These are phyloP conservation scores for Chaetops frenatus DNA, from an alignment of 2,113 vertebrate genomes.

Conservation along the genomic window DNA sequence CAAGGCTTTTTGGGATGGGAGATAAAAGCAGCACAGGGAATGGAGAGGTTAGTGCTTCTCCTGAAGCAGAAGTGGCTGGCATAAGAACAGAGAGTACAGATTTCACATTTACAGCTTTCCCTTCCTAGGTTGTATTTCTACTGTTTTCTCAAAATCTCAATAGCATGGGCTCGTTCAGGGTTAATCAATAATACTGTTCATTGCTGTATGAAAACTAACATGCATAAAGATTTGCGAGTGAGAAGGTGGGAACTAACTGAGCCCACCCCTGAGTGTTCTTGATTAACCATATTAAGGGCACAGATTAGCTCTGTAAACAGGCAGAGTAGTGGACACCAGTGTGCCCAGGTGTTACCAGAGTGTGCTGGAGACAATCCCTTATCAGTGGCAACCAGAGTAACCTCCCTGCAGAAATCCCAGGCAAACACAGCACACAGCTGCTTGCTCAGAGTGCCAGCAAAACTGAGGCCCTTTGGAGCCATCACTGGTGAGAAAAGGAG, in stretches of 20 bases:
- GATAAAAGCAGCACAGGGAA: not conserved
- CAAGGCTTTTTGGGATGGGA: not conserved
- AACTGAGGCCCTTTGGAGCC: not conserved
- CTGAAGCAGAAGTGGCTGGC: not conserved
- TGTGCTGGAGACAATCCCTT: not conserved
- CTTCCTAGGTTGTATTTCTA: not conserved
- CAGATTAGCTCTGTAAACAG: not conserved
- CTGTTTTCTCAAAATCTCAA: not conserved
- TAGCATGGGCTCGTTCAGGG: not conserved
- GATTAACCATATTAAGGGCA: not conserved
- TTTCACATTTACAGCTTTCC: not conserved
- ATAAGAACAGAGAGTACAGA: not conserved
- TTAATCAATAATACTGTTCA: not conserved
- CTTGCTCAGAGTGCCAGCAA: not conserved
- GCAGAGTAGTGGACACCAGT: not conserved
- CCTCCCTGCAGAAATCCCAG: not conserved
- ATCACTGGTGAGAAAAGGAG: not conserved
- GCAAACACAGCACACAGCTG: not conserved
- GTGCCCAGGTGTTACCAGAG: not conserved
- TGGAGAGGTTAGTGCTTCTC: not conserved
- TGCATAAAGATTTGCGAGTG: not conserved
- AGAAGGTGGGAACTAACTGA: not conserved
- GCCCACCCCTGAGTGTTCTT: not conserved
- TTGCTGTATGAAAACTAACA: not conserved
- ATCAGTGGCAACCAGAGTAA: not conserved